Conservation (phyloP, 2,113 vertebrate genomes). For the Ia io region DNA sequence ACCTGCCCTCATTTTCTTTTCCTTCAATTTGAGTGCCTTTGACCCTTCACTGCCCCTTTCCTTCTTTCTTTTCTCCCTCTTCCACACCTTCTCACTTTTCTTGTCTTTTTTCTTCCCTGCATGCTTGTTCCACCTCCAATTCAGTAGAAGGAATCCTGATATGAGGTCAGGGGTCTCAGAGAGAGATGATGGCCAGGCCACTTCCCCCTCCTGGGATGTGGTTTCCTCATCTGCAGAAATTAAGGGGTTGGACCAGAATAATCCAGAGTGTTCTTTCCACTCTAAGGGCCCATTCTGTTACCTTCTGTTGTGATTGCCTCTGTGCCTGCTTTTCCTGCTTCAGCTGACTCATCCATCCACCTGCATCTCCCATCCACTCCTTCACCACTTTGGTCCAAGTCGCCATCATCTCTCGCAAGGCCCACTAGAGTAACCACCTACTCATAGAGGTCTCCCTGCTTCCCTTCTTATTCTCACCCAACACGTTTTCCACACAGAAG, state of each 20-base stretch:
- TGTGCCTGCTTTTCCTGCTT: constrained; percentile 31
- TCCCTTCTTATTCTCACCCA: background rate
- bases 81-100: background rate
- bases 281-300: background rate
- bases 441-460: too few relatives aligned
- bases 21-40: background rate
- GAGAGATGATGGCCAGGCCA: background rate
- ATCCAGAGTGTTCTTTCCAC: background rate
- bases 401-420: background rate
- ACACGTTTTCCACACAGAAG: background rate
- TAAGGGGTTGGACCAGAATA: background rate
- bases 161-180: background rate
- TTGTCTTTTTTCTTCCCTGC: background rate
- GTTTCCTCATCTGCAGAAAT: constrained; percentile 10
- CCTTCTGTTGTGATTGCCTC: background rate
- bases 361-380: background rate
- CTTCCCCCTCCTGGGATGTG: background rate
- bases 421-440: background rate
- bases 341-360: background rate
- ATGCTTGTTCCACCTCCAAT: background rate
- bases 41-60: background rate
- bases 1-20: background rate
- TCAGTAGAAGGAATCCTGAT: background rate
- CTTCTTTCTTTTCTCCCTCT: background rate
- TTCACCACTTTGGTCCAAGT: too few relatives aligned